These are phyloP conservation scores for Neria commutata DNA, from an alignment of 2,888 invertebrate genomes.

Conservation along the genomic window DNA sequence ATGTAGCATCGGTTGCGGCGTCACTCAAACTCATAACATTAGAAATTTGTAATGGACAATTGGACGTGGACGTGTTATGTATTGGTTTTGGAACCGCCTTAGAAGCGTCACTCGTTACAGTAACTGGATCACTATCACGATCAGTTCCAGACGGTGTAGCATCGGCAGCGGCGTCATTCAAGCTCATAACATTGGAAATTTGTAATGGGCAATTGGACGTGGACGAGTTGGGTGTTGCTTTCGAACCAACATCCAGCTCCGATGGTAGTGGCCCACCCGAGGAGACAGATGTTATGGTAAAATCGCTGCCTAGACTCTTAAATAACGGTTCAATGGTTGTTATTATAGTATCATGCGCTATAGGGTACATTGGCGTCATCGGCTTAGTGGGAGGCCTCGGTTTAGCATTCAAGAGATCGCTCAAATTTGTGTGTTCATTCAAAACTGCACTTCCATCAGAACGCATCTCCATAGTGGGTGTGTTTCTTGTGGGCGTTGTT, in stretches of 20 bases:
- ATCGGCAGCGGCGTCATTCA: constrained; percentile 17
- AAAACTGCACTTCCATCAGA: neutral
- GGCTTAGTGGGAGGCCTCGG: constrained; percentile 33
- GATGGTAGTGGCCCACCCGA: constrained; percentile 23
- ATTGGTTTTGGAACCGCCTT: constrained; percentile 15
- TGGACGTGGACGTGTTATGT: neutral
- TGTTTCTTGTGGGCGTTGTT: neutral
- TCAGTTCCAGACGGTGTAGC: too few species aligned
- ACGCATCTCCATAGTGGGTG: neutral
- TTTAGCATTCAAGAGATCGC: constrained; percentile 31
- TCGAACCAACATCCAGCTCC: too few species aligned
- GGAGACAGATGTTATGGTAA: constrained; percentile 37
- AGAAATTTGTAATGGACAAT: constrained; percentile 31
- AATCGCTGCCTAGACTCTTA: constrained; percentile 32
- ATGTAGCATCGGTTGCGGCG: too few species aligned
- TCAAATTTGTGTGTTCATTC: constrained; percentile 28
- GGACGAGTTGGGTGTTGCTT: neutral
- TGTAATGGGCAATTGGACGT: constrained; percentile 23
- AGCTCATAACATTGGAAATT: constrained; percentile 34
- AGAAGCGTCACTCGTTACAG: neutral
- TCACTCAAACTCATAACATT: constrained; percentile 32
- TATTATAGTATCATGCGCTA: neutral
- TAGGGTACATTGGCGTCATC: constrained; percentile 27
- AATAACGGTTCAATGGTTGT: constrained; percentile 20
- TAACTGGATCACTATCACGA: neutral